These are phyloP conservation scores for Acleris literana DNA, from an alignment of 2,888 invertebrate species.

Conservation along the genomic window DNA sequence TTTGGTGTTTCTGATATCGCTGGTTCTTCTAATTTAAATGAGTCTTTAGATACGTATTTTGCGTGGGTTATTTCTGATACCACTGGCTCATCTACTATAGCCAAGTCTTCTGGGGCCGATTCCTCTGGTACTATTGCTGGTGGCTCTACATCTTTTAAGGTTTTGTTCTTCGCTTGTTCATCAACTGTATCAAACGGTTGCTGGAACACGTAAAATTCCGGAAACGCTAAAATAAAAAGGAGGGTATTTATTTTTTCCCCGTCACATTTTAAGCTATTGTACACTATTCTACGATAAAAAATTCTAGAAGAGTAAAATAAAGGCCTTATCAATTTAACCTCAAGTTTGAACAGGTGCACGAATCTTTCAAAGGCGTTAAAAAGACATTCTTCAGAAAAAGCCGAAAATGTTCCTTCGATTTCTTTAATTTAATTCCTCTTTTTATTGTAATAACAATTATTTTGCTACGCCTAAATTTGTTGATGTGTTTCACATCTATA, in stretches of 20 bases:
- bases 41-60: not conserved
- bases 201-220: slow-evolving; percentile 64
- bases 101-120: not conserved
- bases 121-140: slow-evolving; percentile 5
- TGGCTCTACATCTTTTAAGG: not conserved
- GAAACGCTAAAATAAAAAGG: slow-evolving; percentile 51
- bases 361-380: too few relatives aligned
- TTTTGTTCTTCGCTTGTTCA: not conserved
- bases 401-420: too few relatives aligned
- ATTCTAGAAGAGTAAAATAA: too few relatives aligned
- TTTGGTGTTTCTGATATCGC: slow-evolving; percentile 8
- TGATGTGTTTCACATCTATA: too few relatives aligned
- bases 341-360: too few relatives aligned
- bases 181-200: slow-evolving; percentile 52
- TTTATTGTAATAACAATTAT: too few relatives aligned
- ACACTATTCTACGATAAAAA: not conserved
- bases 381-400: too few relatives aligned
- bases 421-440: too few relatives aligned
- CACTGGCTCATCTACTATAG: not conserved
- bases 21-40: not conserved
- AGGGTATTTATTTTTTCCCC: not conserved
- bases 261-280: not conserved
- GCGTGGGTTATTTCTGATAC: not conserved
- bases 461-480: too few relatives aligned
- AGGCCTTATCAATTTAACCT: too few relatives aligned